Percentiles rank a stretch among this genome's conserved stretches.
phyloP scores from a whole-genome alignment of 1,140 invertebrate genomes.

The Scaptomyza hsui region DNA sequence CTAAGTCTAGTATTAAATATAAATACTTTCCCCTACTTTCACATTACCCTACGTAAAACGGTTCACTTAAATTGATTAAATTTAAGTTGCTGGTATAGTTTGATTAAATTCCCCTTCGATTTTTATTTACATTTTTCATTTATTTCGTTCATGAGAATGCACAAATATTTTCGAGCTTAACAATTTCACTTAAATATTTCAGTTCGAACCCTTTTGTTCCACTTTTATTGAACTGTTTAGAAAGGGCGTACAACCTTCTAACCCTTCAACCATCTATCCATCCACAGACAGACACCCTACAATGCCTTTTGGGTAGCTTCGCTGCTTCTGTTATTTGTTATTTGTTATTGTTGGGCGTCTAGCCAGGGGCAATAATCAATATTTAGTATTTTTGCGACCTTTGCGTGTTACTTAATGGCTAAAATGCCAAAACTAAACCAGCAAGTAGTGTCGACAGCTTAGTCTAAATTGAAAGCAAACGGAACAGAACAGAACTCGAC shows the following conservation, averaged over 20 bases:
- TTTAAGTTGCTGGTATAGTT: background rate
- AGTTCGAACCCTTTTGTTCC: conserved; percentile 26
- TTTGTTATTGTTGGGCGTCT: conserved; percentile 51
- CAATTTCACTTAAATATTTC: conserved; percentile 23
- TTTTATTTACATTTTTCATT: conserved; percentile 22
- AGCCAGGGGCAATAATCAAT: conserved; percentile 73
- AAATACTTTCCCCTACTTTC: background rate
- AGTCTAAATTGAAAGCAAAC: conserved; percentile 8
- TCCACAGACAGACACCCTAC: background rate
- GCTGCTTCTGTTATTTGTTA: conserved; percentile 54
- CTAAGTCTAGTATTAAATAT: no score
- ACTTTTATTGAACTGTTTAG: conserved; percentile 23
- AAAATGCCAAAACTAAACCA: conserved; percentile 44
- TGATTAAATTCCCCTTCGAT: background rate
- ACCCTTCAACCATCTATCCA: background rate
- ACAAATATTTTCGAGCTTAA: conserved; percentile 24
- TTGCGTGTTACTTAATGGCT: conserved; percentile 64
- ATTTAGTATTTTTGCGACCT: conserved; percentile 61
- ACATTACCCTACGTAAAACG: background rate
- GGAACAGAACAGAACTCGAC: background rate
- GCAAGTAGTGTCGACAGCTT: conserved; percentile 45
- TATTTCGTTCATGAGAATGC: conserved; percentile 28
- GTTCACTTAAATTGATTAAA: conserved; percentile 37
- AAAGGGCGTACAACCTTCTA: background rate
- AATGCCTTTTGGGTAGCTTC: background rate